Evolutionary conservation across 2,888 invertebrate genomes (phyloP).

Genomic region (Epirrita christyi): DNA sequence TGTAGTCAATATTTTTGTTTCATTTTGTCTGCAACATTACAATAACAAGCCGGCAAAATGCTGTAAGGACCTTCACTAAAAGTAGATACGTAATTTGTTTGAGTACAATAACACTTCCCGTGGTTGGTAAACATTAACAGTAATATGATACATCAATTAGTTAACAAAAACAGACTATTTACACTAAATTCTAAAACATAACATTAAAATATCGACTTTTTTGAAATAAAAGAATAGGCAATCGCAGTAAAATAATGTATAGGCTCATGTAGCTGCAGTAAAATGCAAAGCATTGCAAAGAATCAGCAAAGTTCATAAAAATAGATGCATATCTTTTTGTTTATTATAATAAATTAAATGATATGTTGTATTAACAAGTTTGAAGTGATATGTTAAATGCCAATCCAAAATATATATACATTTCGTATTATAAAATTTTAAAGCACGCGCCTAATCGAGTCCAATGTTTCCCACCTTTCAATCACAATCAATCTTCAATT

Average conservation of each 20-base stretch:
- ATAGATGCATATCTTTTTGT: background rate
- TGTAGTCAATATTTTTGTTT: conserved; percentile 33
- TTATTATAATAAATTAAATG: conserved; percentile 55
- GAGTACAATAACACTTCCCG: conserved; percentile 48
- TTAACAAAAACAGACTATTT: conserved; percentile 79
- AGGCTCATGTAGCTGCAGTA: background rate
- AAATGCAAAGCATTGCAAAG: conserved; percentile 9
- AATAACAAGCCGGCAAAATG: conserved; percentile 36
- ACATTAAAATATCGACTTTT: conserved; percentile 75
- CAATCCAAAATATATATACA: conserved; percentile 37
- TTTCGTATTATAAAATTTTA: background rate
- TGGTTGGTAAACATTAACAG: conserved; percentile 76
- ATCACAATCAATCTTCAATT: too few species aligned
- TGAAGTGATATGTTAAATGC: conserved; percentile 66
- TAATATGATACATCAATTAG: conserved; percentile 73
- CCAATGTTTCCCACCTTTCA: too few species aligned
- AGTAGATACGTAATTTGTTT: conserved; percentile 36
- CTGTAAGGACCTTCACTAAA: conserved; percentile 31
- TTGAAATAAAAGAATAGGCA: background rate
- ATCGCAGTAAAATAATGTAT: background rate
- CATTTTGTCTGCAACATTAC: conserved; percentile 19
- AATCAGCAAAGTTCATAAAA: background rate
- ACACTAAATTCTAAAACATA: conserved; percentile 55
- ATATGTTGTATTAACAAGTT: conserved; percentile 63
- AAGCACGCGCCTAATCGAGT: background rate